These are phyloP conservation scores for Babylonia areolata DNA, from an alignment of 1,140 invertebrate genomes.

Conservation along the genomic window DNA sequence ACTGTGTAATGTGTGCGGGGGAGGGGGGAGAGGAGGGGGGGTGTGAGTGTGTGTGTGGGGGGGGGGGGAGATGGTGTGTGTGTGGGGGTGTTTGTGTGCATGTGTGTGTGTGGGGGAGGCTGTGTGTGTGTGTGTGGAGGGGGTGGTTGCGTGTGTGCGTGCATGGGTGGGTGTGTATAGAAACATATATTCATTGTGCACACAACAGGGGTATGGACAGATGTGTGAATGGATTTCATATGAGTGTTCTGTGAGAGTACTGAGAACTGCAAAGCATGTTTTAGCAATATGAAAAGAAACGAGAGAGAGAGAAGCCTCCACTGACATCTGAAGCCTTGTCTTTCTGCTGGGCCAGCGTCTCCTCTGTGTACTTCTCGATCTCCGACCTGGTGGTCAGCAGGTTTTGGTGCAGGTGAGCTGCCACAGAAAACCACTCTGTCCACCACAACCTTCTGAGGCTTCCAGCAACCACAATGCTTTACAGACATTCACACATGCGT, in stretches of 20 bases:
- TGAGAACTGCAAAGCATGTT: no score
- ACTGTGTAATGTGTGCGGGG: no score
- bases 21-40: no score
- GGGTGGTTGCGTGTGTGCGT: background rate
- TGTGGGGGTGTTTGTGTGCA: background rate
- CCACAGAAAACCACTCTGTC: conserved; percentile 24
- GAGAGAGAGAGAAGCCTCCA: background rate
- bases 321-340: conserved; percentile 70
- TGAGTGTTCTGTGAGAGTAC: no score
- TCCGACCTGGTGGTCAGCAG: conserved; percentile 60
- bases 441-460: background rate
- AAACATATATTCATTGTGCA: no score
- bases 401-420: conserved; percentile 65
- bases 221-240: no score
- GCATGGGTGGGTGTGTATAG: background rate
- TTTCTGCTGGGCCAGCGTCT: conserved; percentile 69
- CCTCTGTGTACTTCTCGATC: conserved; percentile 64
- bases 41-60: conserved; percentile 5
- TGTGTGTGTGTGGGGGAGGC: background rate
- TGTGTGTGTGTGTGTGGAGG: background rate
- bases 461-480: no score
- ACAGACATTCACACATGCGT: background rate
- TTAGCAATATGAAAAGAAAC: background rate
- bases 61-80: no score
- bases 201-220: no score